Conservation (phyloP, 2,888 invertebrate genomes). For the Teleiodes luculella region DNA sequence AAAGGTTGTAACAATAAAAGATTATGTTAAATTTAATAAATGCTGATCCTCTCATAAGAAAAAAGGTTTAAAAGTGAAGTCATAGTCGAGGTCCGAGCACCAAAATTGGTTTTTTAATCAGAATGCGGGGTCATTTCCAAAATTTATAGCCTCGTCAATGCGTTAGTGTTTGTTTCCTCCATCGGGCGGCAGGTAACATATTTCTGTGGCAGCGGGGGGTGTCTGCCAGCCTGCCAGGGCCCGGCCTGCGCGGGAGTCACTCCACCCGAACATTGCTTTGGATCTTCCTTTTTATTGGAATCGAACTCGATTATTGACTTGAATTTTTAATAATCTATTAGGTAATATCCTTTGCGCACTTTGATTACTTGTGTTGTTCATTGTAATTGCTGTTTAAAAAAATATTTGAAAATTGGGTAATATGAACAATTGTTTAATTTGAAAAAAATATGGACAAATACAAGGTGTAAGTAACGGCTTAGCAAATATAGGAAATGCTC, state of each 20-base stretch:
- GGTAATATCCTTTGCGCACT: too few species aligned
- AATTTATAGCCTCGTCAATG: constrained; percentile 66
- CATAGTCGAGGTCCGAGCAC: constrained; percentile 39
- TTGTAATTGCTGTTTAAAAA: too few species aligned
- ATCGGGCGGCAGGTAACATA: constrained; percentile 64
- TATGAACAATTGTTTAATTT: too few species aligned
- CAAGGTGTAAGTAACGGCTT: too few species aligned
- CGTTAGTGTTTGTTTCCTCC: constrained; percentile 66
- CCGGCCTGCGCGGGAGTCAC: constrained; percentile 13
- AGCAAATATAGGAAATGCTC: too few species aligned
- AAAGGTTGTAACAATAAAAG: constrained; percentile 18
- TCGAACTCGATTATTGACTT: background rate
- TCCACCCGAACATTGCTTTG: background rate
- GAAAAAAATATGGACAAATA: too few species aligned
- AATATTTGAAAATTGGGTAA: too few species aligned
- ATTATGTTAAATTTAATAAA: constrained; percentile 21
- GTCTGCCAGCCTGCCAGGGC: constrained; percentile 39
- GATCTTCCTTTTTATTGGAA: constrained; percentile 4
- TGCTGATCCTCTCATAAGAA: constrained; percentile 18
- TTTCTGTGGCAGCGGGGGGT: constrained; percentile 65
- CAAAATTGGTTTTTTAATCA: constrained; percentile 68
- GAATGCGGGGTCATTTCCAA: constrained; percentile 58
- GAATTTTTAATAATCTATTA: background rate
- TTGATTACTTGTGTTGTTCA: too few species aligned
- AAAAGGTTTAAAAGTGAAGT: constrained; percentile 35